phyloP scores from a whole-genome alignment of 23 tunicate species.

The Styela plicata region DNA sequence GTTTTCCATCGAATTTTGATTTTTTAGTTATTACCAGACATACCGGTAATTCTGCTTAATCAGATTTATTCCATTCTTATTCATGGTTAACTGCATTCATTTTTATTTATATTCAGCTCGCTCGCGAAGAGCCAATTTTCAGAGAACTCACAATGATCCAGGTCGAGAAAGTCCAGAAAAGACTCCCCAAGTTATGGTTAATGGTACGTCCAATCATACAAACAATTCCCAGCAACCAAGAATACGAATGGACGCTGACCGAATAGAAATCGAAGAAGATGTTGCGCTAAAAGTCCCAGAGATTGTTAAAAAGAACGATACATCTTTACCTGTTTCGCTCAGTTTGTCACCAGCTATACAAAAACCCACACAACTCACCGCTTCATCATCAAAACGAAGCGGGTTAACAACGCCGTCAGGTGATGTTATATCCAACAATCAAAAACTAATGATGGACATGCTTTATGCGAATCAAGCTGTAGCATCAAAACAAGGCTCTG shows the following conservation, averaged over 20 bases:
- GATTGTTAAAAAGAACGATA: background rate
- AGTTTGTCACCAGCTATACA: background rate
- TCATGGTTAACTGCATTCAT: no score
- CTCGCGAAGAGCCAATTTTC: background rate
- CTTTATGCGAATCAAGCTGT: conserved; percentile 84
- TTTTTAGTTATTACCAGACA: no score
- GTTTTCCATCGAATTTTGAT: no score
- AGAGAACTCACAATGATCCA: background rate
- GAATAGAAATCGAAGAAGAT: background rate
- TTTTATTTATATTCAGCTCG: background rate
- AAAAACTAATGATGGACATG: conserved; percentile 84
- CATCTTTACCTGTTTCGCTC: background rate
- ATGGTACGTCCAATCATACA: background rate
- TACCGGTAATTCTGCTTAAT: no score
- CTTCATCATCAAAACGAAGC: background rate
- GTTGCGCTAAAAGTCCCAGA: background rate
- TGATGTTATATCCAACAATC: conserved; percentile 60
- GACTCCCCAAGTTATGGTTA: background rate
- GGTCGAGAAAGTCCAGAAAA: background rate
- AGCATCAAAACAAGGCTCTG: conserved; percentile 45
- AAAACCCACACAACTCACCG: background rate
- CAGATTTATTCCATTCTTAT: no score
- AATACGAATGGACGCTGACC: conserved; percentile 2
- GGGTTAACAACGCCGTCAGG: conserved; percentile 16
- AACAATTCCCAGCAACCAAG: background rate